Conservation (phyloP, 2,888 invertebrate genomes). For the Hoplodrina blanda region DNA sequence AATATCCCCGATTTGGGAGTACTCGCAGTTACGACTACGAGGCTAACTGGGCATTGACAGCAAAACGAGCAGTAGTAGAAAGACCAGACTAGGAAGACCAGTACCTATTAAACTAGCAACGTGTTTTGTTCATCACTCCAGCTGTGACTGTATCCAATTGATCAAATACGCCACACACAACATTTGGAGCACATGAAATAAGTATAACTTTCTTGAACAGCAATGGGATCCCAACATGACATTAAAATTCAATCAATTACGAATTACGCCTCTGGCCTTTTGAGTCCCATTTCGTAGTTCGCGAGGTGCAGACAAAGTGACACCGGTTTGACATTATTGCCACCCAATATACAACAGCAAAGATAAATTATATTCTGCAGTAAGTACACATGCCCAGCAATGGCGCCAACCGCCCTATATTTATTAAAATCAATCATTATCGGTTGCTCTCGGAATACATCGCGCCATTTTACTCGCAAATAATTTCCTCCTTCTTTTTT, state of each 20-base stretch:
- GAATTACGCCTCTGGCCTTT: constrained; percentile 13
- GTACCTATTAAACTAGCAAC: no score
- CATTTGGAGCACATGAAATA: not conserved
- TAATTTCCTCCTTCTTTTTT: constrained; percentile 69
- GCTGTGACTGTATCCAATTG: not conserved
- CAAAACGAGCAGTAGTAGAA: not conserved
- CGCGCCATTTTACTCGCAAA: constrained; percentile 76
- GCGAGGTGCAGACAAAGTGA: constrained; percentile 53
- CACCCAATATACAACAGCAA: constrained; percentile 46
- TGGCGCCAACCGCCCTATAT: constrained; percentile 71
- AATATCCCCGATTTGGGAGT: no score
- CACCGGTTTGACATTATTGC: constrained; percentile 54
- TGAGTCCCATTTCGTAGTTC: constrained; percentile 8
- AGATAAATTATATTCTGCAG: constrained; percentile 55
- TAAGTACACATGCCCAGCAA: constrained; percentile 41
- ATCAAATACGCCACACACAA: no score
- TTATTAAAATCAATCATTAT: constrained; percentile 80
- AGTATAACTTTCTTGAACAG: not conserved
- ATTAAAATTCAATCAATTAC: constrained; percentile 48
- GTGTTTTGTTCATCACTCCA: not conserved
- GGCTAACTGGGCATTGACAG: not conserved
- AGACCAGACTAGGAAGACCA: not conserved
- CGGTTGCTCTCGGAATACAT: constrained; percentile 69
- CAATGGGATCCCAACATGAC: not conserved
- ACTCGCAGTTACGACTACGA: no score